Conservation (phyloP, 2,113 vertebrate genomes). For the Riparia riparia region DNA sequence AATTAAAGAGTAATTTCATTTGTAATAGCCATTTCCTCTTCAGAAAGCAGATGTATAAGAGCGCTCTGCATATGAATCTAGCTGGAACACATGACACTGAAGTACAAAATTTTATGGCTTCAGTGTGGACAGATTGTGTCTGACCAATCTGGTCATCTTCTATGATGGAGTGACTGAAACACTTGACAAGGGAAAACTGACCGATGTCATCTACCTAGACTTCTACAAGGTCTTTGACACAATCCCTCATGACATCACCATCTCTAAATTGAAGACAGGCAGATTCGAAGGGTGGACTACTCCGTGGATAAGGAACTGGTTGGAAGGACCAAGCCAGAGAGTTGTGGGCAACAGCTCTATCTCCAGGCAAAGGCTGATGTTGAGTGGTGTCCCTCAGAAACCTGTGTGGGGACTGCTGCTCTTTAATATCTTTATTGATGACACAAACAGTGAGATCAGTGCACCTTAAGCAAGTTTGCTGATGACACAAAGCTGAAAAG, state of each 20-base stretch:
- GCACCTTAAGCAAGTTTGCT: not conserved
- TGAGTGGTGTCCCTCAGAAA: not conserved
- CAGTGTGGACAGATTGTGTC: not conserved
- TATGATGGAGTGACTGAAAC: not conserved
- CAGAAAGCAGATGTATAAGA: not conserved
- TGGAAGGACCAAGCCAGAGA: not conserved
- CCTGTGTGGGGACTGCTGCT: accelerated
- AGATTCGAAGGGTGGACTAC: not conserved
- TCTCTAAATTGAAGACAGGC: not conserved
- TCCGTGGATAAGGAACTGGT: not conserved
- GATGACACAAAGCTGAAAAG: not conserved
- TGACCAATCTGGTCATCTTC: not conserved
- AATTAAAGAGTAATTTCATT: not conserved
- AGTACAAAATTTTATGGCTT: not conserved
- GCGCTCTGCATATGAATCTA: not conserved
- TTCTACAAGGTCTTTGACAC: not conserved
- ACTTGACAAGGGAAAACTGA: not conserved
- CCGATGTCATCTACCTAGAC: accelerated
- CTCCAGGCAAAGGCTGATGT: accelerated
- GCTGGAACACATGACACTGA: not conserved
- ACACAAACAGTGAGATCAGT: not conserved
- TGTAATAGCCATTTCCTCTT: not conserved
- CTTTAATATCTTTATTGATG: not conserved
- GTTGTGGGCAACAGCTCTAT: not conserved
- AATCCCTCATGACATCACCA: not conserved